A percentile compares a stretch with the other conserved stretches of the same genome.
Conservation (phyloP, 2,797 vertebrate species). For the Chaenodraco wilsoni region DNA sequence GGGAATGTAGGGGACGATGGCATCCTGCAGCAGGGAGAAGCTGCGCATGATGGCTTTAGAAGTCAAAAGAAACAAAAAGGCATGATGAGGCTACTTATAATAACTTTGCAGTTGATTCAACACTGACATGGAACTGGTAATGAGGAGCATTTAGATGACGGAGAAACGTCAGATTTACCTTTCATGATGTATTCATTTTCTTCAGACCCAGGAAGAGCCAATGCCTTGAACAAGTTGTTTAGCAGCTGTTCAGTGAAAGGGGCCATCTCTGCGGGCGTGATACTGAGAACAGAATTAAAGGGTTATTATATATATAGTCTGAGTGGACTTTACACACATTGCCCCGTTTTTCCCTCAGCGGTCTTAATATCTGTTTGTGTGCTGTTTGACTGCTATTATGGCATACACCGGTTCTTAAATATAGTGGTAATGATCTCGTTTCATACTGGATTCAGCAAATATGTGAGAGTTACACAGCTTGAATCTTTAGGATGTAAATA, state of each 20-base stretch:
- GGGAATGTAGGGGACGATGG: conserved; percentile 95
- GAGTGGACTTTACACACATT: background rate
- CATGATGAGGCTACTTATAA: conserved; percentile 6
- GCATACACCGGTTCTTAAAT: too few relatives aligned
- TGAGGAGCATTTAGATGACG: background rate
- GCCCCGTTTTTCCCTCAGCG: background rate
- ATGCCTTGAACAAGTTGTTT: conserved; percentile 94
- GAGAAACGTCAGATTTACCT: conserved; percentile 74
- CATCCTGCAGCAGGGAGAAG: conserved; percentile 97
- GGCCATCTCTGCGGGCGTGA: conserved; percentile 91
- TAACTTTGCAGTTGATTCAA: background rate
- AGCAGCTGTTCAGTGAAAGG: conserved; percentile 94
- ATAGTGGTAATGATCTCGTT: background rate
- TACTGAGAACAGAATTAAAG: conserved; percentile 77
- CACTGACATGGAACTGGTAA: background rate
- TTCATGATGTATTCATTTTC: conserved; percentile 99
- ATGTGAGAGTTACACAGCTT: background rate
- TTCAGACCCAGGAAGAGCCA: conserved; percentile 93
- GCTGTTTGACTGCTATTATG: background rate
- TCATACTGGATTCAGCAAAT: background rate
- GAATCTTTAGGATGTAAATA: background rate
- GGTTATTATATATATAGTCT: too few relatives aligned
- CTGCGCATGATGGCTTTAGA: conserved; percentile 96
- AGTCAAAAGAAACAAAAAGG: background rate
- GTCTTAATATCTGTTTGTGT: background rate